A percentile compares a stretch with the other conserved stretches of the same genome.
These are phyloP conservation scores for Microtus ochrogaster DNA, from an alignment of 2,113 vertebrate species.

Conservation along the genomic window DNA sequence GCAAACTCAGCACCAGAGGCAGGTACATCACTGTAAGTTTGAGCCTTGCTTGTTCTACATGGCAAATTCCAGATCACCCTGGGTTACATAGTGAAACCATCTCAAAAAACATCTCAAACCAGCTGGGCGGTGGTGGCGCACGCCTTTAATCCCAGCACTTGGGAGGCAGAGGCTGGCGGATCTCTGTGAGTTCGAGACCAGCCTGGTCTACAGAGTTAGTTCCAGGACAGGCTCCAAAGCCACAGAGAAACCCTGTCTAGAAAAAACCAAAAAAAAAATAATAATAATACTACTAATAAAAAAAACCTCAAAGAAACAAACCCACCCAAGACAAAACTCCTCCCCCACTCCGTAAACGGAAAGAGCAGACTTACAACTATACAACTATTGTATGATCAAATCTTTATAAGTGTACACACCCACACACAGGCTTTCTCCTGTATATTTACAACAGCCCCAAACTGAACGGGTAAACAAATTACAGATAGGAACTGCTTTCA, in stretches of 20 bases:
- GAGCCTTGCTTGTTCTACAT: neutral
- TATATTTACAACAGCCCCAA: conserved; percentile 5
- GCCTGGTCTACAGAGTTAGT: too few relatives aligned
- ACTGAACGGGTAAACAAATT: conserved; percentile 4
- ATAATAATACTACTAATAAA: too few relatives aligned
- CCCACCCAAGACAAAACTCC: neutral
- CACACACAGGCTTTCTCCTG: neutral
- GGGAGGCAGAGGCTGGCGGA: too few relatives aligned
- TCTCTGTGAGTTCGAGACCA: too few relatives aligned
- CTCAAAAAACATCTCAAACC: neutral
- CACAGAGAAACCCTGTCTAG: too few relatives aligned
- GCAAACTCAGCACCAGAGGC: neutral
- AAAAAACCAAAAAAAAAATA: too few relatives aligned
- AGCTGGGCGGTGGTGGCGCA: too few relatives aligned
- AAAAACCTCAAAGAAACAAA: neutral
- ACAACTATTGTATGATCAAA: neutral
- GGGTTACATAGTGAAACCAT: neutral
- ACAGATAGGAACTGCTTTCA: neutral
- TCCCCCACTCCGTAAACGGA: neutral
- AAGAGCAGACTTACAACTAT: neutral
- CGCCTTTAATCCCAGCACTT: too few relatives aligned
- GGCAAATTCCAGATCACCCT: neutral
- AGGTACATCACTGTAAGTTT: neutral
- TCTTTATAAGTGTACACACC: neutral
- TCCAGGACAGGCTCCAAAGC: too few relatives aligned